Conservation (phyloP, 2,113 vertebrate species). For the mouse (Mus musculus) region GRCm39 chr11:77764001-77764500, state of each 20-base stretch:
- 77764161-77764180: background rate
- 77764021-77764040: background rate
- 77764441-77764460: slow-evolving; percentile 2
- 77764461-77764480: background rate
- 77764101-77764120: background rate
- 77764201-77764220: background rate
- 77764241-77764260: background rate
- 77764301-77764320: background rate
- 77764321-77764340: background rate
- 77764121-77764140: too few species aligned
- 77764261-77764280: background rate
- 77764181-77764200: background rate
- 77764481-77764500: background rate
- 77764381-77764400: slow-evolving; percentile 10
- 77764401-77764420: background rate
- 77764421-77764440: background rate
- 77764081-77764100: background rate
- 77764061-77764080: background rate
- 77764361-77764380: slow-evolving; percentile 1
- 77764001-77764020: background rate
- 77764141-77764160: background rate
- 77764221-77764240: background rate
- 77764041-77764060: background rate
- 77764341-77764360: background rate
- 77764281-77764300: background rate